A percentile compares a stretch with the other conserved stretches of the same genome.
Conservation (phyloP, 2,113 vertebrate genomes). For the Gymnobelideus leadbeateri region DNA sequence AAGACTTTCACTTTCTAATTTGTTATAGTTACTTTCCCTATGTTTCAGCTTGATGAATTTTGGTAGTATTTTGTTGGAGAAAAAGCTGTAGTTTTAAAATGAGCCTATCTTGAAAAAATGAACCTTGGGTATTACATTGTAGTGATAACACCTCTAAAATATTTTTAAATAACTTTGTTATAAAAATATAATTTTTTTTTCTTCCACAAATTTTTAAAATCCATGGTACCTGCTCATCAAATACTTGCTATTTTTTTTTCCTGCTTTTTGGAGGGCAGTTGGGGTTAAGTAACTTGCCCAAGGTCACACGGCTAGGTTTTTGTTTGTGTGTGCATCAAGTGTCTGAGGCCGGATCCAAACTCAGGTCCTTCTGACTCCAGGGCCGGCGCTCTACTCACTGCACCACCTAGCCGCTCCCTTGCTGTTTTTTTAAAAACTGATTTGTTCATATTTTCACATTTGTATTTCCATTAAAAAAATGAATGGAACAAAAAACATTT, state of each 20-base stretch:
- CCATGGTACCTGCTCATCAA: not conserved
- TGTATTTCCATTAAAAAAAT: not conserved
- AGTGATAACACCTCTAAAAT: not conserved
- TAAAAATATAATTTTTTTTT: not conserved
- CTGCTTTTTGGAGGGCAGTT: too few relatives aligned
- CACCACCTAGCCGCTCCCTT: too few relatives aligned
- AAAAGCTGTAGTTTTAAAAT: not conserved
- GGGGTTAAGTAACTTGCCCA: too few relatives aligned
- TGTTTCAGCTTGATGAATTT: slow-evolving; percentile 41
- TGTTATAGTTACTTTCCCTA: not conserved
- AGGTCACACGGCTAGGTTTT: too few relatives aligned
- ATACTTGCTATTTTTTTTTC: slow-evolving; percentile 25
- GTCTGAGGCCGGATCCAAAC: too few relatives aligned
- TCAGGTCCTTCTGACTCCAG: too few relatives aligned
- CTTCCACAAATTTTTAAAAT: slow-evolving; percentile 29
- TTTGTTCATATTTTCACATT: slow-evolving; percentile 7
- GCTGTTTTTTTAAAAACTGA: slow-evolving; percentile 30
- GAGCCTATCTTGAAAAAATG: slow-evolving; percentile 20
- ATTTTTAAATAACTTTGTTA: slow-evolving; percentile 31
- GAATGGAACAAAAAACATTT: not conserved
- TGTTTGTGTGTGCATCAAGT: too few relatives aligned
- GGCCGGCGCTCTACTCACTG: too few relatives aligned
- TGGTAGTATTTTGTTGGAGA: not conserved
- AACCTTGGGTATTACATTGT: slow-evolving; percentile 9
- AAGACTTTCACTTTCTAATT: slow-evolving; percentile 77